Evolutionary conservation across 2,113 vertebrate genomes (phyloP).

Genomic region (Astur gentilis): DNA sequence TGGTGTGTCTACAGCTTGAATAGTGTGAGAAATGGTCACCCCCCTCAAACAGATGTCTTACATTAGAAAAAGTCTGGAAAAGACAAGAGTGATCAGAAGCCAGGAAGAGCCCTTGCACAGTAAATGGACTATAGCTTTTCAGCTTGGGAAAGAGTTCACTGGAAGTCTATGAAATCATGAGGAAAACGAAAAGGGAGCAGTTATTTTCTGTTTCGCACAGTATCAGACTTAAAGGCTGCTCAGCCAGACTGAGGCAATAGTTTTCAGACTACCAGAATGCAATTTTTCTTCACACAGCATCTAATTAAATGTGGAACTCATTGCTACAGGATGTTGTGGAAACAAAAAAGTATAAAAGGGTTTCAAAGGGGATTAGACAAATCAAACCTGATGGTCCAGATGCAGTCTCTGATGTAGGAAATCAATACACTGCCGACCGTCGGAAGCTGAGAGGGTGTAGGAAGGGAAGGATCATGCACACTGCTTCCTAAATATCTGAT

Average conservation of each 20-base stretch:
- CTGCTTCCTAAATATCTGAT: background rate
- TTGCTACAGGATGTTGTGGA: background rate
- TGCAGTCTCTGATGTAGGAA: background rate
- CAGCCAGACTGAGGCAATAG: background rate
- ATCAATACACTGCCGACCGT: background rate
- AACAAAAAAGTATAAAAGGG: background rate
- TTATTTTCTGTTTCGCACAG: background rate
- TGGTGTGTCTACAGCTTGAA: background rate
- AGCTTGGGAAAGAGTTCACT: background rate
- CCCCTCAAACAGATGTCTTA: background rate
- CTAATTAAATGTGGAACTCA: background rate
- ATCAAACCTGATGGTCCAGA: background rate
- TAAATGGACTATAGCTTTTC: background rate
- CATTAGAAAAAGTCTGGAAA: background rate
- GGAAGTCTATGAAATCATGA: background rate
- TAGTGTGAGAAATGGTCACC: background rate
- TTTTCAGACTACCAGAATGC: background rate
- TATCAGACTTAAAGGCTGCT: background rate
- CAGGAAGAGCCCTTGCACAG: background rate
- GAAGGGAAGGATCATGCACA: background rate
- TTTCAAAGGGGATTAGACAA: background rate
- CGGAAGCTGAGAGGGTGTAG: background rate
- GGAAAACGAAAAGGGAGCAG: background rate
- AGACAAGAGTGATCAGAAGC: background rate
- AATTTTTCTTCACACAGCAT: background rate